A percentile compares a stretch with the other conserved stretches of the same genome.
Evolutionary conservation across 2,797 vertebrate genomes (phyloP).

Genomic region (Platalea minor): DNA sequence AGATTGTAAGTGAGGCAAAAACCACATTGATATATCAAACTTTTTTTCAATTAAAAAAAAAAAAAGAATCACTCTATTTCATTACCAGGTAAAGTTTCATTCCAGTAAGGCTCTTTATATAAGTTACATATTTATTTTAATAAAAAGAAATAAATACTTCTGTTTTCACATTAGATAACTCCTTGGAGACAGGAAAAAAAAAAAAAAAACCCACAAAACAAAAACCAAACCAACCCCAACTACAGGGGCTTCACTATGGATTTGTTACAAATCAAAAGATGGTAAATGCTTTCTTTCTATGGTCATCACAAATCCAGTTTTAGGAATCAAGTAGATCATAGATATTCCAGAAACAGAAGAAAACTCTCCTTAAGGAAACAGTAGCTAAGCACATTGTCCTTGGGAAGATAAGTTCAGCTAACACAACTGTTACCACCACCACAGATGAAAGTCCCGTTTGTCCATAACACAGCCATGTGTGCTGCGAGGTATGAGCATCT

Average conservation of each 20-base stretch:
- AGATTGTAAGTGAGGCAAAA: conserved; percentile 1
- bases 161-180: conserved; percentile 34
- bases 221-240: background rate
- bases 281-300: conserved; percentile 1
- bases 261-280: conserved; percentile 31
- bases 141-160: conserved; percentile 71
- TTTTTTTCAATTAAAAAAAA: conserved; percentile 28
- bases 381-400: background rate
- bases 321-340: conserved; percentile 1
- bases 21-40: conserved; percentile 21
- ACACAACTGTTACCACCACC: background rate
- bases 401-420: background rate
- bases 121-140: conserved; percentile 56
- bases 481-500: background rate
- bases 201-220: background rate
- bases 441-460: background rate
- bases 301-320: conserved; percentile 61
- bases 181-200: conserved; percentile 6
- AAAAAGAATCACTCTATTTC: conserved; percentile 19
- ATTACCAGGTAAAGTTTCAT: background rate
- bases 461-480: rapidly evolving
- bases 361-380: background rate
- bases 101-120: background rate
- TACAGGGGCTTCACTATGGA: background rate
- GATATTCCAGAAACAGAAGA: background rate